Evolutionary conservation across 2,113 vertebrate genomes (phyloP).

Genomic region (Phaethornis superciliosus): DNA sequence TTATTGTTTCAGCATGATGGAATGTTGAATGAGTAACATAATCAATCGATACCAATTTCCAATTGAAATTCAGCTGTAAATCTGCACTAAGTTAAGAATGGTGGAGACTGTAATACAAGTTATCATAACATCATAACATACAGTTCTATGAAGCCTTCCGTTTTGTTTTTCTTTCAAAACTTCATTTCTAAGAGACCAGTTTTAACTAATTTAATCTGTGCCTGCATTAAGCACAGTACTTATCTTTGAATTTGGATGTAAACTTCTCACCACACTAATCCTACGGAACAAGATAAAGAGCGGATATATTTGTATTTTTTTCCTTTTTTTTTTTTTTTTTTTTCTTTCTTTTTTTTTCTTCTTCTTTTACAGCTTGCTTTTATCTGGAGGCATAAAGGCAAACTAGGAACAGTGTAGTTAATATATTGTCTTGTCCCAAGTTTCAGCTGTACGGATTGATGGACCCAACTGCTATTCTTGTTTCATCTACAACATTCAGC

Average conservation of each 20-base stretch:
- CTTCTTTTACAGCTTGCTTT: conserved; percentile 63
- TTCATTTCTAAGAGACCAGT: neutral
- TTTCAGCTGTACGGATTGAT: neutral
- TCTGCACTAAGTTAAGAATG: neutral
- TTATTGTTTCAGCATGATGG: conserved; percentile 42
- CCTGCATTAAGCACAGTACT: neutral
- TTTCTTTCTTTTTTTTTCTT: no score
- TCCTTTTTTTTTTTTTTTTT: no score
- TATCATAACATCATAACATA: conserved; percentile 4
- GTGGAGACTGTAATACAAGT: neutral
- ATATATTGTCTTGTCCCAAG: neutral
- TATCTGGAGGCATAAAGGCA: conserved; percentile 27
- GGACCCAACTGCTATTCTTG: neutral
- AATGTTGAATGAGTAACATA: conserved; percentile 48
- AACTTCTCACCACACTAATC: conserved; percentile 23
- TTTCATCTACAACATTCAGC: neutral
- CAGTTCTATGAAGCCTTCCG: neutral
- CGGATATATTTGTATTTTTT: conserved; percentile 24
- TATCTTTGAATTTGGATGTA: conserved; percentile 3
- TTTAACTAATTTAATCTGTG: neutral
- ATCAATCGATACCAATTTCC: conserved; percentile 54
- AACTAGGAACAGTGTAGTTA: conserved; percentile 9
- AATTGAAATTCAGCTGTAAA: conserved; percentile 29
- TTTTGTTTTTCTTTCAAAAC: conserved; percentile 25
- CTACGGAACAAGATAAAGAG: conserved; percentile 38